A percentile compares a stretch with the other conserved stretches of the same genome.
phyloP scores from a whole-genome alignment of 1,140 invertebrate genomes.

The Hetaerina americana region DNA sequence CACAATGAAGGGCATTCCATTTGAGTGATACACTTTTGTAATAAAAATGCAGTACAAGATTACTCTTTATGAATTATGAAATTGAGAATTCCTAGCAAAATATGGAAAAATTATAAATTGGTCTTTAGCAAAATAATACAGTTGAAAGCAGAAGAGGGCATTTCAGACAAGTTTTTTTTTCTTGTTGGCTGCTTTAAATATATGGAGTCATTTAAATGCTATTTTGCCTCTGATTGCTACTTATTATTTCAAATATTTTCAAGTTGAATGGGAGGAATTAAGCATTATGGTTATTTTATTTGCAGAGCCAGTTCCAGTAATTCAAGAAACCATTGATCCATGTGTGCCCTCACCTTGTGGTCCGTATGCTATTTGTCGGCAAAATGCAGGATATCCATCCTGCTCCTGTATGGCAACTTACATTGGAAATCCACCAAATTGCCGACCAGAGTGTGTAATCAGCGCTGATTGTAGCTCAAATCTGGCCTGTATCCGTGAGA shows the following conservation, averaged over 20 bases:
- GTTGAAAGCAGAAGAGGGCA: background rate
- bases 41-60: too few relatives aligned
- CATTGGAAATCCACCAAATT: conserved; percentile 39
- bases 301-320: conserved; percentile 16
- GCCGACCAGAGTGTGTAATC: conserved; percentile 37
- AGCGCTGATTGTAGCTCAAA: conserved; percentile 37
- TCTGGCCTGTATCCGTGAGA: conserved; percentile 35
- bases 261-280: too few relatives aligned
- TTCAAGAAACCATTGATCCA: conserved; percentile 23
- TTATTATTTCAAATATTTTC: too few relatives aligned
- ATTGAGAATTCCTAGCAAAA: too few relatives aligned
- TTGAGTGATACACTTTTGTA: too few relatives aligned
- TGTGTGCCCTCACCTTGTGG: conserved; percentile 40
- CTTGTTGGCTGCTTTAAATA: too few relatives aligned
- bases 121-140: background rate
- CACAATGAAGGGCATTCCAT: too few relatives aligned
- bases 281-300: too few relatives aligned
- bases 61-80: too few relatives aligned
- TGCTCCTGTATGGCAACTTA: conserved; percentile 40
- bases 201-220: too few relatives aligned
- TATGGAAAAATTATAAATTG: background rate
- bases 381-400: conserved; percentile 29
- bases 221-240: too few relatives aligned
- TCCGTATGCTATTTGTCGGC: conserved; percentile 34
- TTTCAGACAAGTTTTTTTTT: background rate